Percentiles rank a stretch among this genome's conserved stretches.
Evolutionary conservation across 2,888 invertebrate species (phyloP).

Genomic region (Hemaris fuciformis): DNA sequence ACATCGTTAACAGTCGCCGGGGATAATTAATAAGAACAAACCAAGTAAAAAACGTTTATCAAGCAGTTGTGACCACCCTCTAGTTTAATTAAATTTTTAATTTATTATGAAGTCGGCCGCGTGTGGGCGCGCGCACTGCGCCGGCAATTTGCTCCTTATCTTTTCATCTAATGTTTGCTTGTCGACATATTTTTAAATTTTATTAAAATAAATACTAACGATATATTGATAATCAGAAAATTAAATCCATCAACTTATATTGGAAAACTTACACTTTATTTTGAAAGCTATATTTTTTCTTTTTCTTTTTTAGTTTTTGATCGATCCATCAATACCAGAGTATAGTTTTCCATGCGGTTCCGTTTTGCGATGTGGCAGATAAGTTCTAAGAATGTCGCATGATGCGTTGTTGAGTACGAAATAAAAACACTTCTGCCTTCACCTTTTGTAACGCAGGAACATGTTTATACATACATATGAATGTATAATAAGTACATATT

Average conservation of each 20-base stretch:
- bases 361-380: no score
- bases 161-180: slow-evolving; percentile 19
- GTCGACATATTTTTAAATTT: not conserved
- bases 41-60: slow-evolving; percentile 64
- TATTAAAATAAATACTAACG: not conserved
- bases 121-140: slow-evolving; percentile 43
- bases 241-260: not conserved
- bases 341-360: no score
- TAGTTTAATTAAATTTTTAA: slow-evolving; percentile 76
- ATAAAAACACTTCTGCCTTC: no score
- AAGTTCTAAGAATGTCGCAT: no score
- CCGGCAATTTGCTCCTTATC: slow-evolving; percentile 53
- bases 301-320: no score
- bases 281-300: no score
- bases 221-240: not conserved
- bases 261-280: no score
- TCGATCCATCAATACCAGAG: no score
- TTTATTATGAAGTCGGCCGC: slow-evolving; percentile 66
- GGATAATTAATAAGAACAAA: slow-evolving; percentile 50
- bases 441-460: no score
- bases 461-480: no score
- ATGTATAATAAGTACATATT: no score
- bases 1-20: slow-evolving; percentile 18
- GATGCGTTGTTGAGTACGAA: no score
- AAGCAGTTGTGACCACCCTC: slow-evolving; percentile 64